Evolutionary conservation across 1,140 invertebrate species (phyloP), one percentile per base, ranked within the genome.

Genomic region (Pseudomyrmex cubaensis): DNA sequence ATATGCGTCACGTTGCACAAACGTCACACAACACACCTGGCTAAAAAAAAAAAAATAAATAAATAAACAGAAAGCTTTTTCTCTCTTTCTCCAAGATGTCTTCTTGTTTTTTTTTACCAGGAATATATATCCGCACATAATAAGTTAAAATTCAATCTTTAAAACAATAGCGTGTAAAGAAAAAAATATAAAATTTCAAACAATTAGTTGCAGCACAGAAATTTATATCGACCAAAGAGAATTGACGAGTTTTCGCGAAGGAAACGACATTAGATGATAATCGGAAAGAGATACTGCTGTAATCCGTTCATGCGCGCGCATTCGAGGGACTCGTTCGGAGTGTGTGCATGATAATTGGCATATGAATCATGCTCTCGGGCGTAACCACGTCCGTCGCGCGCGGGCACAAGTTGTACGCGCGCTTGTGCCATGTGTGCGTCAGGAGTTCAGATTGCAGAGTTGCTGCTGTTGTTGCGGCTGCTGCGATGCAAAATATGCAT

Each of bases 351-450:
- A 87, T 93, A 93, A 93, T 93, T 93, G 92, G 90, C 91, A 89
- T 89, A 93, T 92, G 92, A 93, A 93, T 93, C 92, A 92, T 91
- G 90, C 90, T 89, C 90, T 90, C 78, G 73, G 85, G 82, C 91
- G 89, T 91, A 88, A 66, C 88, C 50, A 70, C 78, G 83, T 89
- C 66, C 67, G 48, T 69, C 77, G 62, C 35, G 4, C 46, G 50
- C 64, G 61, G 57, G 62, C 56, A 86, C 67, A 67, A 52, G 54
- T 35, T 35, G 35, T 35, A 35, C 77, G 72, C 75, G 63, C 74
- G 86, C 66, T 80, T 62, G 67, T 76, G 75, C 59, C 52, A 69
- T 17, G 67, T 83, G 74, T 87, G 76, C 82, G 72, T 84, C 67
- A 63, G 63, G 17, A 77, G 48, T 64, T 56, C 20, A 63, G 59